Evolutionary conservation across 1,140 invertebrate species (phyloP), one percentile per base, ranked within the genome.

Genomic region (Pristionchus pacificus): DNA sequence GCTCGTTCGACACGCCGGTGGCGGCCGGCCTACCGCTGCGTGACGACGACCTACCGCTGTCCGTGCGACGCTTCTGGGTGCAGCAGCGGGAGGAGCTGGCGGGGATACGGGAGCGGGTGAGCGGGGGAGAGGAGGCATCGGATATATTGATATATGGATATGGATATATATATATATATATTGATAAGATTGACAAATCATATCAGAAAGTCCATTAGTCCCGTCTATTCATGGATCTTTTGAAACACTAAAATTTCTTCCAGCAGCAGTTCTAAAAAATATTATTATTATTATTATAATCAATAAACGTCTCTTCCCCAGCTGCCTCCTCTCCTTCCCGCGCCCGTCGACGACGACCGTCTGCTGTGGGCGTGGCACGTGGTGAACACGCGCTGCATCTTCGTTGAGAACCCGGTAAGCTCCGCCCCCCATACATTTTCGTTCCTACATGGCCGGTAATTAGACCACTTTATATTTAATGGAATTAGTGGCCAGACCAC

Each of bases 341-440:
- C 63, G 25, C n/a, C 38, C 29, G 30, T 68, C 58, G 29, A 49
- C 10, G 31, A 65, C 2, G 59, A 77, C 2, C 65, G 75, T 3
- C 85, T 84, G 70, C 68, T 72, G 59, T 88, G 86, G 87, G 88
- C 88, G 0, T 92, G 90, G 86, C 89, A 89, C 78, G 87, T 88
- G 73, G 90, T 92, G 1, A 91, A 92, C 85, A 91, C 91, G 1
- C 86, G 91, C 77, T 89, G 89, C 66, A 88, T 92, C 24, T 88
- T 84, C 79, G 76, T 85, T 2, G 78, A 81, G 60, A 68, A 78
- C 10, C 60, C 67, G 60, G 49, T 73, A 27, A 72, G 27, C n/a
- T n/a, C n/a, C n/a, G n/a, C n/a, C n/a, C n/a, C n/a, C n/a, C n/a
- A n/a, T n/a, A n/a, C n/a, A n/a, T n/a, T n/a, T n/a, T n/a, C n/a